Conservation (phyloP, 1,140 invertebrate genomes). For the Caenorhabditis briggsae region DNA sequence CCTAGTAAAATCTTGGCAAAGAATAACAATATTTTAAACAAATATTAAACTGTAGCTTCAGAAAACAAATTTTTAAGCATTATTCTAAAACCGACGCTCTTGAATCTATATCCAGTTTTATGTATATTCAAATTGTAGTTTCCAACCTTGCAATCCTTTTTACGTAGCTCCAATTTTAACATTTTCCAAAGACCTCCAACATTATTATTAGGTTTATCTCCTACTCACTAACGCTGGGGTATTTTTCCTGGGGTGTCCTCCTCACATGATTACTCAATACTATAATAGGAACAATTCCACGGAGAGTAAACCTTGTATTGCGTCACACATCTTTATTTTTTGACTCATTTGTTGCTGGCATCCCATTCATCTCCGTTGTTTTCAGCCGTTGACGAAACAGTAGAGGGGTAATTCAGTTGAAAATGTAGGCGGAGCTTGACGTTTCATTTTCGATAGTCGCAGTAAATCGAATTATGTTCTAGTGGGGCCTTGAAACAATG, state of each 20-base stretch:
- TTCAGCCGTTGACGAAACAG: slow-evolving; percentile 28
- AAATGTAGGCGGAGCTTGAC: slow-evolving; percentile 40
- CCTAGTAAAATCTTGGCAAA: too few species aligned
- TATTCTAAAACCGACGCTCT: too few species aligned
- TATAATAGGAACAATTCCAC: slow-evolving; percentile 7
- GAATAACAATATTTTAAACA: too few species aligned
- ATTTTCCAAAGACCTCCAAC: not conserved
- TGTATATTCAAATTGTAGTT: too few species aligned
- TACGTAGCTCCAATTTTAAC: too few species aligned
- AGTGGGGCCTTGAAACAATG: not conserved
- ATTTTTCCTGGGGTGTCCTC: not conserved
- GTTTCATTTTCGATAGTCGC: slow-evolving; percentile 12
- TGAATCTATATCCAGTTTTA: too few species aligned
- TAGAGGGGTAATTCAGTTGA: not conserved
- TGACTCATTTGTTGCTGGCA: not conserved
- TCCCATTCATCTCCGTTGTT: not conserved
- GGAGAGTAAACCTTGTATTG: not conserved
- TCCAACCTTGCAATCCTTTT: too few species aligned
- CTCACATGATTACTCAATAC: slow-evolving; percentile 45
- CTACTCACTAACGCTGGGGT: not conserved
- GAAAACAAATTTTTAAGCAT: too few species aligned
- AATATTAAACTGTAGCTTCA: too few species aligned
- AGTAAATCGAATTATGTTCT: not conserved
- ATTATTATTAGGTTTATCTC: not conserved
- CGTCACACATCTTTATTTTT: slow-evolving; percentile 28